phyloP scores from a whole-genome alignment of 2,797 vertebrate genomes.

The Chloroceryle inda region DNA sequence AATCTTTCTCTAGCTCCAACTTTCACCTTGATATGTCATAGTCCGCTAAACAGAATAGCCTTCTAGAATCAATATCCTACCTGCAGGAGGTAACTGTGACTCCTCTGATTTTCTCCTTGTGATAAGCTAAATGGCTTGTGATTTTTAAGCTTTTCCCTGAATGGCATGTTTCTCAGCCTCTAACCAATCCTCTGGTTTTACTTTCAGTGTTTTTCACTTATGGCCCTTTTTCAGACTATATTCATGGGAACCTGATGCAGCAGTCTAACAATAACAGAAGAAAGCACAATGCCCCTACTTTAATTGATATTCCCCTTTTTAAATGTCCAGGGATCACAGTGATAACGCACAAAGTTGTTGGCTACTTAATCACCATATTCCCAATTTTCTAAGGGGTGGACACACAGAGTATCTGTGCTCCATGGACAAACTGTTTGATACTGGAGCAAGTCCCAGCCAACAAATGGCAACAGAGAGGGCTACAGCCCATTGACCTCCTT shows the following conservation, averaged over 20 bases:
- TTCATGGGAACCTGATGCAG: neutral
- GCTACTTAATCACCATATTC: neutral
- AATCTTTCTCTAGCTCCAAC: neutral
- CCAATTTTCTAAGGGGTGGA: neutral
- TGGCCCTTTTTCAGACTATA: neutral
- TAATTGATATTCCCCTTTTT: neutral
- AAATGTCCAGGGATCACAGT: neutral
- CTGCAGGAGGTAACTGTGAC: neutral
- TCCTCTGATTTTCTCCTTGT: neutral
- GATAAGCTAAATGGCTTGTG: neutral
- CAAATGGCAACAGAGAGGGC: neutral
- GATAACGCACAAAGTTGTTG: neutral
- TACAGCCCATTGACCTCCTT: neutral
- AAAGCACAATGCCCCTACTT: neutral
- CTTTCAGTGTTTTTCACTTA: neutral
- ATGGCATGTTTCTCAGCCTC: neutral
- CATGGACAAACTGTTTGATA: neutral
- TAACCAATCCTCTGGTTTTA: neutral
- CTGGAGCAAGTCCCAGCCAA: neutral
- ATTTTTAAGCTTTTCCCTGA: slow-evolving; percentile 22
- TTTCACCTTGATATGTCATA: neutral
- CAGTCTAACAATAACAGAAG: neutral
- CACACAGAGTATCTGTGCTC: neutral
- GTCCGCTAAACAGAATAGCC: neutral
- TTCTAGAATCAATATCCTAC: slow-evolving; percentile 27